Percentiles rank a stretch among this genome's conserved stretches.
These are phyloP conservation scores for Cirrhinus mrigala DNA, from an alignment of 2,797 vertebrate species.

Conservation along the genomic window DNA sequence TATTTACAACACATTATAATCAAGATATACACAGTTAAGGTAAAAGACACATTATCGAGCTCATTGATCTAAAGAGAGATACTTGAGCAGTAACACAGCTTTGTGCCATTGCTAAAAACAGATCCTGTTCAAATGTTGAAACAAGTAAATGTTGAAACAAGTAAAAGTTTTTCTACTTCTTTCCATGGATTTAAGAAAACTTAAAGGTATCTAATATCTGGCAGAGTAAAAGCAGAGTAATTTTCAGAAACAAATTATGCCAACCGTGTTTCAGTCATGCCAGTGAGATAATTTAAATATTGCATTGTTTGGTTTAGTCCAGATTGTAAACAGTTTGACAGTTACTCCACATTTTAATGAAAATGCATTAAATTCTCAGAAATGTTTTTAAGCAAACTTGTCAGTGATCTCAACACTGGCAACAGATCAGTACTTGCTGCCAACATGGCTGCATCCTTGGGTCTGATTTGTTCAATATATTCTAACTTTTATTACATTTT, in stretches of 20 bases:
- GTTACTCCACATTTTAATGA: neutral
- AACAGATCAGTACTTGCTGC: conserved; percentile 6
- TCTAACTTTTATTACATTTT: neutral
- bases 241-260: neutral
- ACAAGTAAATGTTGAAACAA: too few species aligned
- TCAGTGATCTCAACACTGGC: conserved; percentile 13
- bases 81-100: too few species aligned
- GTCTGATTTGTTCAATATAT: conserved; percentile 2
- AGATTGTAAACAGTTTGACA: conserved; percentile 9
- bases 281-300: neutral
- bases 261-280: neutral
- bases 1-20: too few species aligned
- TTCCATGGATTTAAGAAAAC: too few species aligned
- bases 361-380: neutral
- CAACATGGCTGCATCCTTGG: neutral
- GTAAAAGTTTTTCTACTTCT: too few species aligned
- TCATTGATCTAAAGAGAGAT: too few species aligned
- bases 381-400: conserved; percentile 13
- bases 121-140: too few species aligned
- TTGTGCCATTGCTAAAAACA: too few species aligned
- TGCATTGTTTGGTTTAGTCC: neutral
- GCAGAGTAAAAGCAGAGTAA: neutral
- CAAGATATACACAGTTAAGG: too few species aligned
- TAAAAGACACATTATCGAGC: too few species aligned
- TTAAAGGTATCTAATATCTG: too few species aligned